Percentiles rank a stretch among this genome's conserved stretches.
Evolutionary conservation across 2,113 vertebrate genomes (phyloP).

Genomic region (Dinomys branickii): DNA sequence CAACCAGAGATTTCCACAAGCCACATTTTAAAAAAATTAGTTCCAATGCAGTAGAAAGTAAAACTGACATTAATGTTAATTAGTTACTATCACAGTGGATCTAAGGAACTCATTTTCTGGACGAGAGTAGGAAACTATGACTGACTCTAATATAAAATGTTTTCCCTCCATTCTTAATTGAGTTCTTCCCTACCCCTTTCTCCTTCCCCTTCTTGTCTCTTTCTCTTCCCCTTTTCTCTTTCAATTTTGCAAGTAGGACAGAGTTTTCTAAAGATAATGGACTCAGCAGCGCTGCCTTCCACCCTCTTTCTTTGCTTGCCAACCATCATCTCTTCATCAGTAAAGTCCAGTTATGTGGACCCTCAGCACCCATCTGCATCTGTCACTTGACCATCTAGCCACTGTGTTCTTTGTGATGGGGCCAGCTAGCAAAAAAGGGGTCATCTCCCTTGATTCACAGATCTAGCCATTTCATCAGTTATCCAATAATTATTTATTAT

Average conservation of each 20-base stretch:
- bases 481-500: background rate
- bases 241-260: background rate
- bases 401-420: background rate
- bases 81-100: conserved; percentile 36
- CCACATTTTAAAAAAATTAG: conserved; percentile 42
- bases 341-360: background rate
- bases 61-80: conserved; percentile 12
- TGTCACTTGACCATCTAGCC: background rate
- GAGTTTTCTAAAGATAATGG: background rate
- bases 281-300: background rate
- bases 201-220: background rate
- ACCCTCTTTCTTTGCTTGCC: background rate
- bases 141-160: background rate
- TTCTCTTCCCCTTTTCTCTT: background rate
- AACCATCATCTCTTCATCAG: background rate
- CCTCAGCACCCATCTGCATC: background rate
- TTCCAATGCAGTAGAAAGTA: background rate
- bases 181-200: background rate
- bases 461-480: background rate
- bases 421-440: background rate
- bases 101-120: background rate
- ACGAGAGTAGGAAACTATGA: background rate
- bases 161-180: background rate
- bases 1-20: background rate
- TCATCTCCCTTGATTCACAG: background rate